Base-by-base conservation (phyloP, 37 sponge, comb jelly and placozoan species). In the Lycopodina hypogea region DNA sequence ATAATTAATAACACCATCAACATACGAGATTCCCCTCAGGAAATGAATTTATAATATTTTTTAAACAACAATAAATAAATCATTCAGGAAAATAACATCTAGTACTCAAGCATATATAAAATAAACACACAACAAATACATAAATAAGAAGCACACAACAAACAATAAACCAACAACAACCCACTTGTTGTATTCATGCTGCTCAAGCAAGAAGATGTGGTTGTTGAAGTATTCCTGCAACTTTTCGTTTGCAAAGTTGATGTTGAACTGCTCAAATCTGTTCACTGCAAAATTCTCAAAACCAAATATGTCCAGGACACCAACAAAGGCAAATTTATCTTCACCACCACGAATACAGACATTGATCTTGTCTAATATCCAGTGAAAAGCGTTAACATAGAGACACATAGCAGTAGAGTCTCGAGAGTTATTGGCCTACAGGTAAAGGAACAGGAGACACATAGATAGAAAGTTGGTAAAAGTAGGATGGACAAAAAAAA, bases 211-310 rank as follows among this genome's bases (percentile, higher is more conserved):
- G 84, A 98, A 98, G 74, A 98, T 98, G 92, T 98, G 99, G 51
- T 93, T 95, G 94, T 98, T 98, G 90, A 98, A 98, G 75, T 91
- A 98, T 71, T 95, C 92, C 81, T 98, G 99, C 2, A 98, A 84
- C 81, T 98, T 98, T 84, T 98, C 99, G 81, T 98, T 98, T 74
- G 99, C 99, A 84, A 93, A 98, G 84, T 98, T 98, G 78, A 98
- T 98, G 85, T 95, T 95, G 84, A 98, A 98, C 90, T 98, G 99
- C 56, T 98, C 99, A 74, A 95, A 98, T 29, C 96, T 76, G 77
- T 98, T 98, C 72, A 93, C 89, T 28, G 77, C 68, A 74, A 98
- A 98, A 75, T 95, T 92, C 81, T 98, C 99, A 75, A 98, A 98
- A 0, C 99, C 99, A 84, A 98, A 98, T 3, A 98, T 98, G 72